Evolutionary conservation across 2,113 vertebrate species (phyloP), one percentile per base, ranked within the genome.

Genomic region (Todiramphus saurophagus): DNA sequence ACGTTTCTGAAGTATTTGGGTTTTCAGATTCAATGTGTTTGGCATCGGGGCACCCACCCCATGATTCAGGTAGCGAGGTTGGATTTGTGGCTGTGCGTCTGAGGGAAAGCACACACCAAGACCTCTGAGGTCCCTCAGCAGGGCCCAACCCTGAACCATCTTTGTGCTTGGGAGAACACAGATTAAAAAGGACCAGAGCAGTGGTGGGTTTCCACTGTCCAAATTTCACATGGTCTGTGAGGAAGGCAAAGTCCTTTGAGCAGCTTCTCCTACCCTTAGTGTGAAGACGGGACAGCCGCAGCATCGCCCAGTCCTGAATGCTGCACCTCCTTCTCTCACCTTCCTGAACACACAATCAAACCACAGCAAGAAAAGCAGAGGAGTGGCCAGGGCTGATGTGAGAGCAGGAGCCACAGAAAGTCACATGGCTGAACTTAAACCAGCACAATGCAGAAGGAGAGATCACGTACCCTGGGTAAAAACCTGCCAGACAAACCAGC

Each of bases 361-460:
- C 53, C 59, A 7, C 35, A 48, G 53, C 0, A 0, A n/a, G 66
- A 15, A 10, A 25, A 55, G 62, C 68, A 67, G 86, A 55, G 25
- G 21, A 51, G 30, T 2, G 6, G 83, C 62, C 58, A 10, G 0
- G 1, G 44, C 35, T 0, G 0, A 16, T 2, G 16, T 2, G 2
- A n/a, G 35, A 58, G 68, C 74, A 50, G 70, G 66, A 43, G n/a
- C 16, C 9, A 3, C 83, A 92, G 58, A 41, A 55, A 60, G 44
- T 62, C 50, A 13, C 41, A 0, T 0, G 12, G 67, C 63, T 30
- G 27, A 73, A 31, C 3, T 44, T 44, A 37, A 53, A 56, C 51
- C 81, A 79, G 43, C 46, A n/a, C 0, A 2, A 28, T 1, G 14
- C 60, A 53, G 60, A 67, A 62, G 44, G 72, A 62, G 90, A 92